phyloP scores from a whole-genome alignment of 2,797 vertebrate species.

The Enteromius treurensis region DNA sequence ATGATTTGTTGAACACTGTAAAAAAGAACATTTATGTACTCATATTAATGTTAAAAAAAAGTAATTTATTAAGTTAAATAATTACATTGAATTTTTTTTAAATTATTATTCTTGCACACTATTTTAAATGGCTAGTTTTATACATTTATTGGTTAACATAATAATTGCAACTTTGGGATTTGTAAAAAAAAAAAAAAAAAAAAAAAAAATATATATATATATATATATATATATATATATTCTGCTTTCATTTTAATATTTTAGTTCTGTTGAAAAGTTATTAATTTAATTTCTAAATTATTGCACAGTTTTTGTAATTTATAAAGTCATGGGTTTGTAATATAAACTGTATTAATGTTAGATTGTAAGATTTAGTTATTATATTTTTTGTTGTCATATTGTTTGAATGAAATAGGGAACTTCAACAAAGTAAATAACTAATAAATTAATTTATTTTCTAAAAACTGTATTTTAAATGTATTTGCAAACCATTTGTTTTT shows the following conservation, averaged over 20 bases:
- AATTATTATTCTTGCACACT: no score
- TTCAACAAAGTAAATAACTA: not conserved
- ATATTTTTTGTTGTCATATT: not conserved
- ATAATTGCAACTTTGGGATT: no score
- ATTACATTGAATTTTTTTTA: no score
- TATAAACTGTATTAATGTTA: not conserved
- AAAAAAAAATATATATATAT: no score
- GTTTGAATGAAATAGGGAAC: not conserved
- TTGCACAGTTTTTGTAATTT: not conserved
- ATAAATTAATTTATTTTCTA: not conserved
- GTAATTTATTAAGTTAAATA: no score
- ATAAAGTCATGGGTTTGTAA: not conserved
- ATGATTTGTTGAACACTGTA: not conserved
- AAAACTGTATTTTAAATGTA: not conserved
- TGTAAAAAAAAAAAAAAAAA: no score
- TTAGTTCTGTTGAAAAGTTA: not conserved
- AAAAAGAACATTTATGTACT: no score
- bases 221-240: no score
- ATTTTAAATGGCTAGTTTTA: no score
- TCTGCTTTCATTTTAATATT: no score
- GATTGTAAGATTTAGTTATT: not conserved
- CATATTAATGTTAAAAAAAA: no score
- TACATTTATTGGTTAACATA: no score
- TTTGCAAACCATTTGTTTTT: not conserved
- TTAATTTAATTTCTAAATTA: not conserved